These are phyloP conservation scores for Dryadula phaetusa DNA, from an alignment of 2,888 invertebrate species.

Conservation along the genomic window DNA sequence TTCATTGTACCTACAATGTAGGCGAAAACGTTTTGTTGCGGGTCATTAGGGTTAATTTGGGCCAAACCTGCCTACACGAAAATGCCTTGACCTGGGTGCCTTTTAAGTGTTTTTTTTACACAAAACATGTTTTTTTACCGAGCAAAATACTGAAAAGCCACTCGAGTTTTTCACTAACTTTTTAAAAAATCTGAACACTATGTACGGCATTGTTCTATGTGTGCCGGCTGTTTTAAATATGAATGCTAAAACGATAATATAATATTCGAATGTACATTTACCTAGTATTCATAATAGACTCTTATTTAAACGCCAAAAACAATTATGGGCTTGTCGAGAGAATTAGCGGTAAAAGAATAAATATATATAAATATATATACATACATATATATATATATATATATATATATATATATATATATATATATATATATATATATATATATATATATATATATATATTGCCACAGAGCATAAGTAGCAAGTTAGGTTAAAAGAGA, in stretches of 20 bases:
- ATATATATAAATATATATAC: no score
- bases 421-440: no score
- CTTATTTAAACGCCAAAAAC: no score
- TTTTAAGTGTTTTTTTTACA: constrained; percentile 39
- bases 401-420: no score
- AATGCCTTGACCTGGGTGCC: constrained; percentile 41
- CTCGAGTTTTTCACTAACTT: constrained; percentile 13
- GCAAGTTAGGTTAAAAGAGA: no score
- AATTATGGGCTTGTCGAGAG: no score
- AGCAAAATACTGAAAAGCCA: constrained; percentile 20
- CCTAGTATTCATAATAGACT: neutral
- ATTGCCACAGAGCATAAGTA: no score
- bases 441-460: no score
- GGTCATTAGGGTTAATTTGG: constrained; percentile 48
- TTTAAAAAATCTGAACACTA: constrained; percentile 9
- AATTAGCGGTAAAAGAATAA: no score
- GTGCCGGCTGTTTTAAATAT: constrained; percentile 2
- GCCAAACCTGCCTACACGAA: constrained; percentile 40
- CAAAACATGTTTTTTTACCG: constrained; percentile 36
- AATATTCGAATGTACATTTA: neutral
- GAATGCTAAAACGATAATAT: neutral
- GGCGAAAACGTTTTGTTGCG: constrained; percentile 41
- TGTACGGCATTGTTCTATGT: constrained; percentile 4
- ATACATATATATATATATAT: no score
- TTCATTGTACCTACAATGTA: constrained; percentile 25